These are phyloP conservation scores for Epistrophe grossulariae DNA, from an alignment of 2,888 invertebrate species.

Conservation along the genomic window DNA sequence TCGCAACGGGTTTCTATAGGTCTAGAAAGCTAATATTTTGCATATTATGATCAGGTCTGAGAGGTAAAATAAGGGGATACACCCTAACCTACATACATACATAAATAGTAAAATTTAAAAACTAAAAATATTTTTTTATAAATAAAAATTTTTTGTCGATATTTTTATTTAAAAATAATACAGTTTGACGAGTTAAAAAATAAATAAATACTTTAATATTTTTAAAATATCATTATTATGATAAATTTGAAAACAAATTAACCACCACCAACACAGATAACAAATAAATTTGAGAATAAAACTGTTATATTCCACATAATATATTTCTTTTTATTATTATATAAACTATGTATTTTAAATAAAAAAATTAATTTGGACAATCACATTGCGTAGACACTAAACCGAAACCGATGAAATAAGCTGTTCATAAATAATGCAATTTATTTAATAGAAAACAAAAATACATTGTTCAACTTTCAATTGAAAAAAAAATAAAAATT, in stretches of 20 bases:
- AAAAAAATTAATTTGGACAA: constrained; percentile 12
- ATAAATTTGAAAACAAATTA: background rate
- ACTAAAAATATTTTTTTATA: too few species aligned
- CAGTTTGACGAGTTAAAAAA: background rate
- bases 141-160: background rate
- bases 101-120: too few species aligned
- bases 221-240: background rate
- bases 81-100: too few species aligned
- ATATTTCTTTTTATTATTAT: background rate
- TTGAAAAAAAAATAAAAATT: constrained; percentile 7
- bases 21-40: too few species aligned
- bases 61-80: too few species aligned
- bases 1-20: too few species aligned
- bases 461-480: background rate
- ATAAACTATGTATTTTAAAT: background rate
- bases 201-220: background rate
- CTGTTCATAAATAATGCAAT: background rate
- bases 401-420: constrained; percentile 29
- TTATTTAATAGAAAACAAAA: background rate
- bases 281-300: background rate
- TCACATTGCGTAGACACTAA: constrained; percentile 9
- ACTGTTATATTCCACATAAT: constrained; percentile 1
- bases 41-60: too few species aligned
- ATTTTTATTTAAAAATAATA: background rate
- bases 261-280: constrained; percentile 9